Conservation (phyloP, 1,140 invertebrate species). For the Polypedilum pembai region DNA sequence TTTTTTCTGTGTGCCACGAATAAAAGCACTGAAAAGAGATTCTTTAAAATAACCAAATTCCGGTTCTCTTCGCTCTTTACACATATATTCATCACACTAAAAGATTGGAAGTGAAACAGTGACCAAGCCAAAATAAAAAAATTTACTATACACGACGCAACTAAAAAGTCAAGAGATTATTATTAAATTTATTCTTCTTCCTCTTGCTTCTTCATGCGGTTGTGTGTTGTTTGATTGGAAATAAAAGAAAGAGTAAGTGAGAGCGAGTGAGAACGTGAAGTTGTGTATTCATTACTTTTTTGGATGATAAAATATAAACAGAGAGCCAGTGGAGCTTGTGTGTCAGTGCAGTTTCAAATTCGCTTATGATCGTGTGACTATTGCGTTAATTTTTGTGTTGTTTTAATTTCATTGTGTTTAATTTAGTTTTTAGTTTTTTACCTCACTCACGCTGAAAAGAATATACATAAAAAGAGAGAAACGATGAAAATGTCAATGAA, state of each 20-base stretch:
- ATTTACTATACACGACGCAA: background rate
- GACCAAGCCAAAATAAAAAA: background rate
- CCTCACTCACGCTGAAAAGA: background rate
- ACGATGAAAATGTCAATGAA: constrained; percentile 16
- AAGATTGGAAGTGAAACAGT: background rate
- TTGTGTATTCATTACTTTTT: background rate
- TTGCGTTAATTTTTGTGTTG: background rate
- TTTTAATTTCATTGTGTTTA: background rate
- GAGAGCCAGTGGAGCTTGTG: background rate
- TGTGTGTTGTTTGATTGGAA: background rate
- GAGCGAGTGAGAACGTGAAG: background rate
- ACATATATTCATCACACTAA: too few species aligned
- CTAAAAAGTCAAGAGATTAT: background rate
- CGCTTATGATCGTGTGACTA: constrained; percentile 10
- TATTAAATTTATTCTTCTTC: background rate
- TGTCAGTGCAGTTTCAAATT: constrained; percentile 17
- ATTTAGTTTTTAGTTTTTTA: background rate
- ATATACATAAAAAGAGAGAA: background rate
- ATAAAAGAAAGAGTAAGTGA: background rate
- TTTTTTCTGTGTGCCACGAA: too few species aligned
- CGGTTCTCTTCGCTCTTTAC: too few species aligned
- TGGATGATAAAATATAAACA: constrained; percentile 16
- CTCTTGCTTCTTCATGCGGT: background rate
- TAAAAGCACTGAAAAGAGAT: too few species aligned
- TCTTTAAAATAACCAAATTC: too few species aligned